Conservation (phyloP, 2,113 vertebrate species). For the human region DNA sequence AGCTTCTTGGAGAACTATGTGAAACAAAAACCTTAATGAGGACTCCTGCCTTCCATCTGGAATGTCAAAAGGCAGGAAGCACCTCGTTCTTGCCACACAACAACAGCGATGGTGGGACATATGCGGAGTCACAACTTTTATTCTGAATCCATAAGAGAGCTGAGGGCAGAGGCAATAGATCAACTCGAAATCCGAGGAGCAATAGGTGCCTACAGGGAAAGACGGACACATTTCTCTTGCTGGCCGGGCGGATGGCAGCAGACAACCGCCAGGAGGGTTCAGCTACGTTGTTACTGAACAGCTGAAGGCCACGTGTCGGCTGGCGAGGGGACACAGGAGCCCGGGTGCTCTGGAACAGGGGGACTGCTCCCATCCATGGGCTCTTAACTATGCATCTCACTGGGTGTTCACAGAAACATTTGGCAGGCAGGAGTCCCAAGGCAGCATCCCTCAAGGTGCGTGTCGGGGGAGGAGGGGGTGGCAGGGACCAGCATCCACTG, state of each 20-base stretch:
- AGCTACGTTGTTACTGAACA: accelerated
- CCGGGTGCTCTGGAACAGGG: accelerated
- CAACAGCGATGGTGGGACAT: background rate
- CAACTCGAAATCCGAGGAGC: no score
- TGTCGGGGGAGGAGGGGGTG: accelerated
- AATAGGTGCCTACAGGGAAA: accelerated
- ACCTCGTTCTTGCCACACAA: accelerated
- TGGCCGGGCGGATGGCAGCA: accelerated
- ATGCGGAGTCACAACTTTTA: accelerated
- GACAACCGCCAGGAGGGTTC: accelerated
- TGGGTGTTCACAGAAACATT: background rate
- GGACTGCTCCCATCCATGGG: accelerated
- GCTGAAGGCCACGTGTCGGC: accelerated
- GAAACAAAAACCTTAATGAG: background rate
- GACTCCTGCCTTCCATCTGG: background rate
- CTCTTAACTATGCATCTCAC: accelerated
- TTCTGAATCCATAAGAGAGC: background rate
- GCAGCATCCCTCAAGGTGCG: background rate
- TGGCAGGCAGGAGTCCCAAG: accelerated
- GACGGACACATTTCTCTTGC: accelerated
- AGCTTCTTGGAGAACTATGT: background rate
- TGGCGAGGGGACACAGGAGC: accelerated
- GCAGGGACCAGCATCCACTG: accelerated
- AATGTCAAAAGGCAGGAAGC: accelerated
- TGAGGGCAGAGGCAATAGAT: accelerated